A percentile compares a stretch with the other conserved stretches of the same genome.
Conservation (phyloP, 2,888 invertebrate genomes). For the Adelphocoris suturalis region DNA sequence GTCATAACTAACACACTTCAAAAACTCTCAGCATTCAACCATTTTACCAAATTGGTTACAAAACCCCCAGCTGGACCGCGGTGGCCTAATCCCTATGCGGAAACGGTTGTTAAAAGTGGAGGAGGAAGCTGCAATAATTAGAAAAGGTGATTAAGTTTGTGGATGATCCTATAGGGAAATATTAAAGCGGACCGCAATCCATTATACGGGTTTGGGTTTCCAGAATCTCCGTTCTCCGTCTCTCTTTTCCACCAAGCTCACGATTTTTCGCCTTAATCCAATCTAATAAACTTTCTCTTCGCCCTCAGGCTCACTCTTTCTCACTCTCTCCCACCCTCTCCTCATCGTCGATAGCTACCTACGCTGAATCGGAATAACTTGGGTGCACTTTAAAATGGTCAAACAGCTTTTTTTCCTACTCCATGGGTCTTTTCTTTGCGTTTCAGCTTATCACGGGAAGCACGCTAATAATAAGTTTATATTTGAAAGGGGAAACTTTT, state of each 20-base stretch:
- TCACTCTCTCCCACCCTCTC: neutral
- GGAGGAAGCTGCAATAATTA: slow-evolving; percentile 1
- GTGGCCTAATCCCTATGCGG: neutral
- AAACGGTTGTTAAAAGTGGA: no score
- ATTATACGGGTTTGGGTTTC: neutral
- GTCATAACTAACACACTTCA: no score
- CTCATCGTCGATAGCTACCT: neutral
- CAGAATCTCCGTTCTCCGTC: neutral
- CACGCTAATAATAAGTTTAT: no score
- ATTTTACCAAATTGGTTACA: no score
- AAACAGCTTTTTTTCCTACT: neutral
- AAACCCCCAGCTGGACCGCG: no score
- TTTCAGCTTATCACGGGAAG: no score
- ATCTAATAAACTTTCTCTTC: neutral
- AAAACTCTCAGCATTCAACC: no score
- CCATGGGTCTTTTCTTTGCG: no score
- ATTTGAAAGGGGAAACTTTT: no score
- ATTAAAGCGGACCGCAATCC: slow-evolving; percentile 39
- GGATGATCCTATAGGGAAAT: slow-evolving; percentile 37
- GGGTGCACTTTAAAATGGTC: neutral
- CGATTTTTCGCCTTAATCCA: slow-evolving; percentile 47
- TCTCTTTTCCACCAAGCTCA: neutral
- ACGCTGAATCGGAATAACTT: slow-evolving; percentile 6
- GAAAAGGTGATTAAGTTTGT: slow-evolving; percentile 26
- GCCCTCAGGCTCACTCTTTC: neutral